phyloP scores from a whole-genome alignment of 2,888 invertebrate genomes.

The Eupelmus urozonus region DNA sequence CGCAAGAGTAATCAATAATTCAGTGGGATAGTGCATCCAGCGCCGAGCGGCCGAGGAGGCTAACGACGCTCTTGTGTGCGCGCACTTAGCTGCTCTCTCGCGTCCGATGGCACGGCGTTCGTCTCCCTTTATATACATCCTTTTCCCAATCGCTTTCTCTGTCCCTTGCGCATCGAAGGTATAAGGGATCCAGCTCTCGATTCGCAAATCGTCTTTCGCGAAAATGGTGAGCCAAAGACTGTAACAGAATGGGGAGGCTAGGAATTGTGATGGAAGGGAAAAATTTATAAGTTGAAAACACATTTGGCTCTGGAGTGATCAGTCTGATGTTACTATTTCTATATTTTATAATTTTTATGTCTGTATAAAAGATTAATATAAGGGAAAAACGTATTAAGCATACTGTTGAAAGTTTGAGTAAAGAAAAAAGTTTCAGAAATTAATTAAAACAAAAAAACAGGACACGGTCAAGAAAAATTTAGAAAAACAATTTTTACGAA shows the following conservation, averaged over 20 bases:
- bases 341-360: too few relatives aligned
- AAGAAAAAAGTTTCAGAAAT: too few relatives aligned
- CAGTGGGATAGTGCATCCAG: conserved; percentile 23
- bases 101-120: conserved; percentile 3
- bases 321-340: too few relatives aligned
- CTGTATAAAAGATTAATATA: too few relatives aligned
- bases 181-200: conserved; percentile 1
- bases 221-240: conserved; percentile 25
- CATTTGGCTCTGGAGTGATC: too few relatives aligned
- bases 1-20: conserved; percentile 51
- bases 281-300: too few relatives aligned
- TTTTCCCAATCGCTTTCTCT: conserved; percentile 17
- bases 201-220: conserved; percentile 46
- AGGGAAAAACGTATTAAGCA: too few relatives aligned
- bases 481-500: too few relatives aligned
- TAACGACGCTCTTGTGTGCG: conserved; percentile 41
- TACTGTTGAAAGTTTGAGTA: too few relatives aligned
- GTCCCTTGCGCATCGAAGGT: background rate
- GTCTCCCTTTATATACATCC: background rate
- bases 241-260: background rate
- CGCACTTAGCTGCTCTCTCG: conserved; percentile 36
- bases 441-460: too few relatives aligned
- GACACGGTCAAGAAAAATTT: too few relatives aligned
- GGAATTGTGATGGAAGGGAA: conserved; percentile 19
- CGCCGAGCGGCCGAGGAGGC: background rate